Base-by-base conservation (phyloP, 1,140 invertebrate genomes). In the Heterodera schachtii region DNA sequence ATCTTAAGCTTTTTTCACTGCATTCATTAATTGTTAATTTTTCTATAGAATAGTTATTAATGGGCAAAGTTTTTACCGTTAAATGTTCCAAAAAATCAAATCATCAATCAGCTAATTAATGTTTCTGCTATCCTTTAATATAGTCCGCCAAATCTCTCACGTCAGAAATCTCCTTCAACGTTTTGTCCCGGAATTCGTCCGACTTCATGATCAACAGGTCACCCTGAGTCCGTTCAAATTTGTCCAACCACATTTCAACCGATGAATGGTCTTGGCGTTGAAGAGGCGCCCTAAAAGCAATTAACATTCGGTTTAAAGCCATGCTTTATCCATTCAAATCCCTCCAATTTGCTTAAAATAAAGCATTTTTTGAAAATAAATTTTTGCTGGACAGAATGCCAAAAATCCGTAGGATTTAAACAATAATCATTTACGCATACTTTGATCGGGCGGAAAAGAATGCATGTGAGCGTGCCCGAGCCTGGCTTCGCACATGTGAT, bases 201-300 rank as follows among this genome's bases (percentile, higher is more conserved):
- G 78, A 80, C 76, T 89, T 86, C 82, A 89, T 86, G n/a, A 89
- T 84, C 13, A 90, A 85, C 76, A 89, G 76, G 8, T 88, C 84
- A 2, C 84, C 80, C 67, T 84, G 88, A 2, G 84, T 80, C 21
- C 87, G 67, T 75, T 90, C 87, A 57, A 89, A 89, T 75, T 82
- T 82, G 80, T 89, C 87, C 8, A 89, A 81, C 87, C 87, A 89
- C 75, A 73, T 78, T 66, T 89, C 90, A n/a, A 89, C 89, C n/a
- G 84, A 81, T 7, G 84, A 76, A 79, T 88, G 90, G 73, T 87
- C 81, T 66, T 88, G 86, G 41, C 88, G 83, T 44, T 89, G 82
- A 3, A 89, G 75, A 16, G 87, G 87, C n/a, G 87, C 41, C 71
- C 87, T 89, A n/a, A n/a, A n/a, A n/a, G n/a, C n/a, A n/a, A n/a